Base-by-base conservation (phyloP, 2,888 invertebrate species). In the Scaptomyza tumidula region DNA sequence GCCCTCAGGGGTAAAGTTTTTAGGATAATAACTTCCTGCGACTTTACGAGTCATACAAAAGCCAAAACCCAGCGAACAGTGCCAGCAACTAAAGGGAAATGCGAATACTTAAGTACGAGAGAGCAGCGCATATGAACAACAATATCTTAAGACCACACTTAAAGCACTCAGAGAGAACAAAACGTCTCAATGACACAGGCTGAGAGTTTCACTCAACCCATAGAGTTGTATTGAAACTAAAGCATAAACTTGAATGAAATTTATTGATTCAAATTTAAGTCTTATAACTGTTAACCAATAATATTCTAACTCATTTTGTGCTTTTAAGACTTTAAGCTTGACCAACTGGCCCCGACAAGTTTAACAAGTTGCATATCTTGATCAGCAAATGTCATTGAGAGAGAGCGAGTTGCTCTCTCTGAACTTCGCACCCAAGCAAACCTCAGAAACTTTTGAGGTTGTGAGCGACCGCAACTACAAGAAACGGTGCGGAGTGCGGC, bases 11-110 rank as follows among this genome's bases (percentile, higher is more conserved):
- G 86, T 89, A 83, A 89, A 89, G 90, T 88, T 88, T 89, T 85
- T 89, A 89, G 88, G 80, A 86, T 89, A 90, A 89, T 89, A 89
- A 89, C 88, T 89, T 88, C 88, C 90, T 89, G 82, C 75, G 86
- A 86, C 89, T 87, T 89, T 87, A 82, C 75, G 83, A 83, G 89
- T 70, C 81, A 84, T 79, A 76, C 71, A 72, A 84, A 78, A 77
- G 69, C 73, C 78, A 80, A 84, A 88, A 83, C 63, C 73, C 77
- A 70, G 13, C 67, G 16, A 39, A 65, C 59, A 48, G 16, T 41
- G 33, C 33, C 71, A 61, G 59, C 69, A 70, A 69, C 87, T 69
- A 71, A 75, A 70, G 89, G 77, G 73, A 86, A 86, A 84, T 86
- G 74, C 68, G 84, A 88, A 88, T 85, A 75, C 87, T 86, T 86